phyloP scores from a whole-genome alignment of 2,888 invertebrate genomes.

The Formica aserva region DNA sequence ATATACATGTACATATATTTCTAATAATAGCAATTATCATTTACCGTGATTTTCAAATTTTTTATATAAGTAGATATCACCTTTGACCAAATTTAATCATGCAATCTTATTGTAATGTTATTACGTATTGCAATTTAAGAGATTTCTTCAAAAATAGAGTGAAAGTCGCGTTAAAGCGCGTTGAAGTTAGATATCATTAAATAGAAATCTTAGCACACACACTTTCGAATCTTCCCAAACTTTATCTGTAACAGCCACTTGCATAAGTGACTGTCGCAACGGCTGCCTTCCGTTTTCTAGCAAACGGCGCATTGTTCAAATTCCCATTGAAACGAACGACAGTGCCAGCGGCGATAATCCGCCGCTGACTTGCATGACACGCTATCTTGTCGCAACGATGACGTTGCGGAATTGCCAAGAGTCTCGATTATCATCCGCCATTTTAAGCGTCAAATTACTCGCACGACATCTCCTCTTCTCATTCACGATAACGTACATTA shows the following conservation, averaged over 20 bases:
- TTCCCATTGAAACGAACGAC: constrained; percentile 38
- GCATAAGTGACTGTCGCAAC: constrained; percentile 46
- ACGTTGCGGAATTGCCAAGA: constrained; percentile 42
- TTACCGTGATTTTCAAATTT: neutral
- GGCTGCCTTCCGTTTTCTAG: constrained; percentile 36
- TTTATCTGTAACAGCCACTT: constrained; percentile 2
- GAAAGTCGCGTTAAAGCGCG: constrained; percentile 1
- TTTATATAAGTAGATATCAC: neutral
- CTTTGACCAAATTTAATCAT: neutral
- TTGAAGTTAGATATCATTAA: constrained; percentile 1
- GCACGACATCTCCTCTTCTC: neutral
- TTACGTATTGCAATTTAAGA: neutral
- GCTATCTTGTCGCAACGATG: constrained; percentile 42
- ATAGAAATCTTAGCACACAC: neutral
- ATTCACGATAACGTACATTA: constrained; percentile 2
- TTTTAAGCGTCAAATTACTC: constrained; percentile 37
- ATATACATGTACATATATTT: neutral
- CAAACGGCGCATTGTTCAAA: constrained; percentile 17
- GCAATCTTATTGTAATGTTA: neutral
- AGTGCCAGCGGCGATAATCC: constrained; percentile 41
- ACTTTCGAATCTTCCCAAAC: constrained; percentile 23
- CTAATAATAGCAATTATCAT: too few species aligned
- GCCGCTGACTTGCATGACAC: constrained; percentile 12
- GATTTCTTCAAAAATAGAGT: neutral
- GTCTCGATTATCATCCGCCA: constrained; percentile 33